These are phyloP conservation scores for Aelia acuminata DNA, from an alignment of 2,888 invertebrate species.

Conservation along the genomic window DNA sequence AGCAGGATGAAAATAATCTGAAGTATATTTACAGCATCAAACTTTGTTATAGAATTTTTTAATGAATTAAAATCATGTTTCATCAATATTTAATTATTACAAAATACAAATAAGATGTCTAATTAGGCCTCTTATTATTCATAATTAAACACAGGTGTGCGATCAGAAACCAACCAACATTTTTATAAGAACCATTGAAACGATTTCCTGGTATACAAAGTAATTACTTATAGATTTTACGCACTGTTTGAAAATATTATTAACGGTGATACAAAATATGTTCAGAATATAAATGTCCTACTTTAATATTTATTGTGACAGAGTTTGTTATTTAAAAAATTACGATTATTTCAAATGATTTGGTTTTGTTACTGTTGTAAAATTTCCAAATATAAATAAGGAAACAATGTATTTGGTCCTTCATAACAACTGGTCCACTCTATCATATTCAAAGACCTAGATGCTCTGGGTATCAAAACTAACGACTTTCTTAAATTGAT, in stretches of 20 bases:
- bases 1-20: neutral
- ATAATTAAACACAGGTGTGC: no score
- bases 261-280: neutral
- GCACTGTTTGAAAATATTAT: no score
- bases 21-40: neutral
- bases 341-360: neutral
- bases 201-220: no score
- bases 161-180: no score
- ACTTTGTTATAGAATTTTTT: no score
- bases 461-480: slow-evolving; percentile 19
- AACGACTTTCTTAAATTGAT: neutral
- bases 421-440: slow-evolving; percentile 40
- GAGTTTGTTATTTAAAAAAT: no score
- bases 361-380: no score
- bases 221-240: no score
- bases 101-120: neutral
- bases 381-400: neutral
- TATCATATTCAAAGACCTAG: neutral
- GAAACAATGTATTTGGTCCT: slow-evolving; percentile 25
- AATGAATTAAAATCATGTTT: neutral
- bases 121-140: no score
- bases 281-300: neutral
- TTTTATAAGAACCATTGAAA: no score
- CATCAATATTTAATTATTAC: neutral
- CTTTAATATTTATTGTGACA: neutral